Percentiles rank a stretch among this genome's conserved stretches.
Conservation (phyloP, 1,140 invertebrate species). For the Calliphora vicina region DNA sequence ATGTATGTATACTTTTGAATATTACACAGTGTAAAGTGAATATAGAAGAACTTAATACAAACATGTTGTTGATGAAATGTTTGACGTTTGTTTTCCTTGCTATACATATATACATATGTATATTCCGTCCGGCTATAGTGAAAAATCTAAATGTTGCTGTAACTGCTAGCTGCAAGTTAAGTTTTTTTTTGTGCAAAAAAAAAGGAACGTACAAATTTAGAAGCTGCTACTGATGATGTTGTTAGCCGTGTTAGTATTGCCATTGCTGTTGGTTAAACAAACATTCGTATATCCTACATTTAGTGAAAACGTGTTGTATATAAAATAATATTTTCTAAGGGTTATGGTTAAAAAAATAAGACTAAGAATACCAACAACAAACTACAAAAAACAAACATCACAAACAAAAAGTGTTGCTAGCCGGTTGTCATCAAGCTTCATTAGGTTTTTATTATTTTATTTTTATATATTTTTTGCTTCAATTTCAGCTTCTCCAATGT, state of each 20-base stretch:
- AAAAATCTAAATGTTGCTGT: not conserved
- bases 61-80: not conserved
- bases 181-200: too few species aligned
- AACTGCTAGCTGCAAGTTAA: not conserved
- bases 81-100: constrained; percentile 9
- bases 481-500: too few species aligned
- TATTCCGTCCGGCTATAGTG: not conserved
- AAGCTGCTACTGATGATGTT: not conserved
- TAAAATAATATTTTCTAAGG: not conserved
- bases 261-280: not conserved
- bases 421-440: constrained; percentile 12
- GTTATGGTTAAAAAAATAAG: not conserved
- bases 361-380: not conserved
- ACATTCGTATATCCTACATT: not conserved
- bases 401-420: not conserved
- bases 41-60: not conserved
- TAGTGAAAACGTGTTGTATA: not conserved
- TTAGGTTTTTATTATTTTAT: not conserved
- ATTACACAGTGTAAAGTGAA: not conserved
- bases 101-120: too few species aligned
- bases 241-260: not conserved
- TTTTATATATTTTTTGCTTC: not conserved
- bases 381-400: not conserved
- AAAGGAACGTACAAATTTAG: too few species aligned
- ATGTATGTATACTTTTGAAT: too few species aligned